Conservation (phyloP, 2,113 vertebrate species). For the Gulo gulo region DNA sequence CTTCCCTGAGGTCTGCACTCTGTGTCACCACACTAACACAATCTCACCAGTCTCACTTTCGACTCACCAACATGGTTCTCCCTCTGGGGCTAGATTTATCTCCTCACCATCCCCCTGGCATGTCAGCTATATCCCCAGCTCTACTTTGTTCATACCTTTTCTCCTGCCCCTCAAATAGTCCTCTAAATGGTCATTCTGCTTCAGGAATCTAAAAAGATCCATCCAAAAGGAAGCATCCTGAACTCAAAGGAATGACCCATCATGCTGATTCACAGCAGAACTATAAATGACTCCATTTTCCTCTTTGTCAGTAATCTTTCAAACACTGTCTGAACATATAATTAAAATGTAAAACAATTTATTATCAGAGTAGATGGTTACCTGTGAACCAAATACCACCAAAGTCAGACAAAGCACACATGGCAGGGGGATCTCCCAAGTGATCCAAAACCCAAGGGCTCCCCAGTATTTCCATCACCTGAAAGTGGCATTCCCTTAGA, state of each 20-base stretch:
- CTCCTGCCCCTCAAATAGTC: not conserved
- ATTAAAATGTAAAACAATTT: conserved; percentile 6
- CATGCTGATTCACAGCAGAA: not conserved
- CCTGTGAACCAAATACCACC: not conserved
- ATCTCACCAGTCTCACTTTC: not conserved
- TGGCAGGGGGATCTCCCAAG: not conserved
- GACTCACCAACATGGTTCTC: not conserved
- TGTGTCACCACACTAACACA: not conserved
- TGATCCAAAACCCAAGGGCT: not conserved
- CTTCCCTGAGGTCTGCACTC: not conserved
- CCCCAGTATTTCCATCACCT: not conserved
- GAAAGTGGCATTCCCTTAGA: not conserved
- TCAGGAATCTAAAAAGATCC: not conserved
- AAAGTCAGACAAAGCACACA: not conserved
- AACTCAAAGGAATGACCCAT: not conserved
- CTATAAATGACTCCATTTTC: not conserved
- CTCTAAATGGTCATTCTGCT: not conserved
- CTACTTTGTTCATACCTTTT: not conserved
- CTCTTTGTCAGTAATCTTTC: not conserved
- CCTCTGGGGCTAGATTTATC: not conserved
- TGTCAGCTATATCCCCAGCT: not conserved
- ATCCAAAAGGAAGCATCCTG: not conserved
- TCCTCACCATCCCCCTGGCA: not conserved
- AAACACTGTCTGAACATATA: not conserved
- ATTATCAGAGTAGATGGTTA: not conserved